phyloP scores from a whole-genome alignment of 2,113 vertebrate species.

The Collichthys lucidus region DNA sequence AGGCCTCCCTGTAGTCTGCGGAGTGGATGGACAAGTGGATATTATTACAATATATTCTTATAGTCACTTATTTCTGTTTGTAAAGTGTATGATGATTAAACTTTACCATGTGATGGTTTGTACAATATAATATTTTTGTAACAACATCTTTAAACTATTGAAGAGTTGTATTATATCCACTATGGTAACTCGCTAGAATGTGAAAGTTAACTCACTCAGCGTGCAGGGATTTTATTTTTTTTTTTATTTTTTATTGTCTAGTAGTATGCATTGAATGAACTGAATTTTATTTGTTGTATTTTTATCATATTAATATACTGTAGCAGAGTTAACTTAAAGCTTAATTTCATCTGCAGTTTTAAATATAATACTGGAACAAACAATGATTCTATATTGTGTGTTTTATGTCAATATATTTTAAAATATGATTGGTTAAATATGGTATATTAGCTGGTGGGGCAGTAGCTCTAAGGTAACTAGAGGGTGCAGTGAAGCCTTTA shows the following conservation, averaged over 20 bases:
- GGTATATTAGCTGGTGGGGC: too few relatives aligned
- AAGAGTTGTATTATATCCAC: background rate
- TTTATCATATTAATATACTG: background rate
- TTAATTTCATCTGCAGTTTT: background rate
- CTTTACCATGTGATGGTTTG: background rate
- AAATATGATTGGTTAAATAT: too few relatives aligned
- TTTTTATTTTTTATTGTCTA: background rate
- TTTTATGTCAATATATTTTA: too few relatives aligned
- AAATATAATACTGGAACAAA: background rate
- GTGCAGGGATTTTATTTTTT: background rate
- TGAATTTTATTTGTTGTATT: background rate
- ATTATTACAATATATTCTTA: background rate
- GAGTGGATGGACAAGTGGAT: background rate
- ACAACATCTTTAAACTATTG: background rate
- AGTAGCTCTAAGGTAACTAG: too few relatives aligned
- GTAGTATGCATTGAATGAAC: background rate
- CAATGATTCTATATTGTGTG: background rate
- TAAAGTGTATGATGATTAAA: background rate
- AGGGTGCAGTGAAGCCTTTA: too few relatives aligned
- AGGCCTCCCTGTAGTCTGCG: conserved; percentile 98
- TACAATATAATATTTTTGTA: background rate
- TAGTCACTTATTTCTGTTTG: background rate
- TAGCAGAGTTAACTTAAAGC: background rate
- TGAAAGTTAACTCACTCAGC: too few relatives aligned
- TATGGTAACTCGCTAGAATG: background rate